Percentiles rank a stretch among this genome's conserved stretches.
These are phyloP conservation scores for Tetragnatha versicolor DNA, from an alignment of 1,140 invertebrate species.

Conservation along the genomic window DNA sequence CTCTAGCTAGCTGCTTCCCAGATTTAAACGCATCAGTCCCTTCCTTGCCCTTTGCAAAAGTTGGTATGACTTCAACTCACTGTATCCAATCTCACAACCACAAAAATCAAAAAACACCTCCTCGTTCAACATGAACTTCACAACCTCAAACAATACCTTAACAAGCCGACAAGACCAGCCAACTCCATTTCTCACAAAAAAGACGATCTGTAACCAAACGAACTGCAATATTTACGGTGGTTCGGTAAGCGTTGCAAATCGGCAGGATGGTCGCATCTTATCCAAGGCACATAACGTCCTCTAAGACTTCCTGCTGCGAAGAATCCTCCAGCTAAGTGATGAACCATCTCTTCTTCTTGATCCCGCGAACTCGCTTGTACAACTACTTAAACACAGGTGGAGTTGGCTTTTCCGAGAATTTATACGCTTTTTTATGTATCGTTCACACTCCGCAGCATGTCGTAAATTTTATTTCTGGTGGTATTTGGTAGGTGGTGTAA, in stretches of 20 bases:
- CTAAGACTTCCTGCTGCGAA: conserved; percentile 22
- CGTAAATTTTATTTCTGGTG: conserved; percentile 19
- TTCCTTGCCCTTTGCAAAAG: too few relatives aligned
- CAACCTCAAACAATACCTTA: too few relatives aligned
- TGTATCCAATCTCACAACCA: too few relatives aligned
- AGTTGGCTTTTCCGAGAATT: conserved; percentile 10
- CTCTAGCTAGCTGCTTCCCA: too few relatives aligned
- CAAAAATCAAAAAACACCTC: too few relatives aligned
- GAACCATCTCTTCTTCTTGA: conserved; percentile 18
- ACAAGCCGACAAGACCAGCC: too few relatives aligned
- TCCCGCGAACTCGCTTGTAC: not conserved
- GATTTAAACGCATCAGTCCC: too few relatives aligned
- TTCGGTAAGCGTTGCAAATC: conserved; percentile 18
- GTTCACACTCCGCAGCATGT: not conserved
- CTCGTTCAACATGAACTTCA: too few relatives aligned
- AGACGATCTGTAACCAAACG: too few relatives aligned
- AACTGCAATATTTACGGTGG: too few relatives aligned
- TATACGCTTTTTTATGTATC: conserved; percentile 16
- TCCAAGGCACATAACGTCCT: conserved; percentile 19
- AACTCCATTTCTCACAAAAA: too few relatives aligned
- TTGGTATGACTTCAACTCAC: too few relatives aligned
- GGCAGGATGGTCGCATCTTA: conserved; percentile 4
- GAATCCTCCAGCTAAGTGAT: conserved; percentile 28
- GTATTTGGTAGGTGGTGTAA: conserved; percentile 16
- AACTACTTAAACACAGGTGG: conserved; percentile 45